Conservation (phyloP, 1,140 invertebrate genomes). For the Pseudomyrmex gracilis region DNA sequence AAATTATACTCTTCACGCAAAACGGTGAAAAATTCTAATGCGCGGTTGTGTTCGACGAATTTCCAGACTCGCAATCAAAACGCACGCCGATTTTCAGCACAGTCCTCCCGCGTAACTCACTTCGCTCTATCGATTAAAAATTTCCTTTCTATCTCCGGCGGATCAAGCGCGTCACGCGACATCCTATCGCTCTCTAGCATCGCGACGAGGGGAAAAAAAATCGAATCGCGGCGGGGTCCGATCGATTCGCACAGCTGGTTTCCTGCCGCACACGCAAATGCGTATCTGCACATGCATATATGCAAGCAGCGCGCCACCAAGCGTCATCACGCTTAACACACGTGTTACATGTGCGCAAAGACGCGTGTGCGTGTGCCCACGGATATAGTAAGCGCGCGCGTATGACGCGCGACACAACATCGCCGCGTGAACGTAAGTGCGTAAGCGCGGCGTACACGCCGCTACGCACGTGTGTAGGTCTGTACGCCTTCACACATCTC, state of each 20-base stretch:
- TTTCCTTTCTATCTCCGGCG: conserved; percentile 42
- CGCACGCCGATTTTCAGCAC: conserved; percentile 15
- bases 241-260: conserved; percentile 74
- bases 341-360: background rate
- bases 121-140: conserved; percentile 35
- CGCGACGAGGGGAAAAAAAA: conserved; percentile 50
- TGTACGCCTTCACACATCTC: background rate
- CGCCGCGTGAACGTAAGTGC: conserved; percentile 67
- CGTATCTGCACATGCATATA: conserved; percentile 14
- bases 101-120: conserved; percentile 18
- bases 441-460: conserved; percentile 78
- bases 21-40: too few relatives aligned
- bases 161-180: conserved; percentile 64
- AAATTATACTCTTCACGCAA: too few relatives aligned
- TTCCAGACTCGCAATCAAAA: background rate
- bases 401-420: background rate
- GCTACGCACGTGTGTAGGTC: conserved; percentile 75
- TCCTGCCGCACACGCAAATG: conserved; percentile 58
- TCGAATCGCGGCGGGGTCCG: conserved; percentile 61
- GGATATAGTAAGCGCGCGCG: background rate
- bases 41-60: background rate
- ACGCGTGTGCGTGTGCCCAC: background rate
- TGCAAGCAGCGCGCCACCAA: background rate
- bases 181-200: conserved; percentile 56
- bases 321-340: background rate